phyloP scores from a whole-genome alignment of 2,113 vertebrate genomes.

The Scatophagus argus region DNA sequence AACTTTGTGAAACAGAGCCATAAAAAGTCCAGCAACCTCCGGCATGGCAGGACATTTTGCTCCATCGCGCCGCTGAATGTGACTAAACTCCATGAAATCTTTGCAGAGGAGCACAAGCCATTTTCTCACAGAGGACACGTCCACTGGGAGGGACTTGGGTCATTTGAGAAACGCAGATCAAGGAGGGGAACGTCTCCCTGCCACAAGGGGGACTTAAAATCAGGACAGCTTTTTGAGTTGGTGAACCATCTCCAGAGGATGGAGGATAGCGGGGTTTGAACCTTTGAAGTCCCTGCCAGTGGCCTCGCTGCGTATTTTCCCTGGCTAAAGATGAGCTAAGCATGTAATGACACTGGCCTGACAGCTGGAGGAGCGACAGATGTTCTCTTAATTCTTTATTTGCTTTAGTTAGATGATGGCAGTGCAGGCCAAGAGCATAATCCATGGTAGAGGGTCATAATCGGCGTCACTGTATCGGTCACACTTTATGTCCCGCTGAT shows the following conservation, averaged over 20 bases:
- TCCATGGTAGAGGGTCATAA: background rate
- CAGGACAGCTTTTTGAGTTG: conserved; percentile 41
- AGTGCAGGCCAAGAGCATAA: background rate
- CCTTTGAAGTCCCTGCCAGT: conserved; percentile 65
- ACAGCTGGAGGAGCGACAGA: conserved; percentile 39
- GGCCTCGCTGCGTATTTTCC: conserved; percentile 24
- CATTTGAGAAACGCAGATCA: conserved; percentile 55
- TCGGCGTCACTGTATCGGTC: background rate
- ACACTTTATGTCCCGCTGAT: no score
- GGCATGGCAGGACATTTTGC: background rate
- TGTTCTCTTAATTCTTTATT: conserved; percentile 49
- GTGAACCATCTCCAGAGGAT: conserved; percentile 55
- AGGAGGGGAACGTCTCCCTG: conserved; percentile 47
- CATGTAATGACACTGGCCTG: conserved; percentile 46
- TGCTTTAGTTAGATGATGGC: conserved; percentile 16
- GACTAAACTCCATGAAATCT: conserved; percentile 49
- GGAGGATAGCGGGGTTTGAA: conserved; percentile 9
- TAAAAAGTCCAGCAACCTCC: conserved; percentile 1
- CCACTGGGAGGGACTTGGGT: conserved; percentile 43
- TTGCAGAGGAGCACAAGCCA: background rate
- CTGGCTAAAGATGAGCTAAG: conserved; percentile 40
- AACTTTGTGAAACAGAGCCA: conserved; percentile 18
- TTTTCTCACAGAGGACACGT: conserved; percentile 40
- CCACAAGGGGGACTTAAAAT: conserved; percentile 61
- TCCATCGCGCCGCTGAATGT: conserved; percentile 12